Evolutionary conservation across 2,113 vertebrate genomes (phyloP).

Genomic region (Noctilio leporinus): DNA sequence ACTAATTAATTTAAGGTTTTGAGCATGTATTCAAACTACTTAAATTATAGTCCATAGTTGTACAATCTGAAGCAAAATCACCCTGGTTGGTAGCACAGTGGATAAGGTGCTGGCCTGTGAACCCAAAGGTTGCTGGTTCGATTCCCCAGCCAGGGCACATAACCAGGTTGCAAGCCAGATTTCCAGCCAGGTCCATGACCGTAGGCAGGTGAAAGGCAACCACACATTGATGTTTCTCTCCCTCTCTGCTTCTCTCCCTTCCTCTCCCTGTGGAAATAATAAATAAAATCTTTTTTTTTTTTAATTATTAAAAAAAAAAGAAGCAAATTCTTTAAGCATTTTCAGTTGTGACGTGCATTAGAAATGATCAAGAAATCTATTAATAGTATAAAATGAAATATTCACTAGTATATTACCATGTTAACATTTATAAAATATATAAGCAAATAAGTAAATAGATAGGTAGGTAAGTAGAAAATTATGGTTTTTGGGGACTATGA

Average conservation of each 20-base stretch:
- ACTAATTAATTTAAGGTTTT: background rate
- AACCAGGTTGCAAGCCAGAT: too few relatives aligned
- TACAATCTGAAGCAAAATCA: background rate
- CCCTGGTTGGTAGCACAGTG: too few relatives aligned
- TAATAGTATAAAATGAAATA: background rate
- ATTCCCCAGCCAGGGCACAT: too few relatives aligned
- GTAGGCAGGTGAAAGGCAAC: too few relatives aligned
- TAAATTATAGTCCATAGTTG: background rate
- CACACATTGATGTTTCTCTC: too few relatives aligned
- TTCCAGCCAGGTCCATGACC: too few relatives aligned
- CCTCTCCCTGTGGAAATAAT: too few relatives aligned
- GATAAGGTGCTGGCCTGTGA: too few relatives aligned
- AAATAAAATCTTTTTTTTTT: too few relatives aligned
- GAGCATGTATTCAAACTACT: background rate
- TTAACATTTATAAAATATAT: background rate
- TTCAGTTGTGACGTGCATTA: conserved; percentile 20
- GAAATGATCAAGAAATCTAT: background rate
- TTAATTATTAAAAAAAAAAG: too few relatives aligned
- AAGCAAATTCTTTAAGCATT: background rate
- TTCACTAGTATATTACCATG: background rate
- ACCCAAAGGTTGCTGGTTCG: too few relatives aligned
- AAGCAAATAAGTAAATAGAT: background rate
- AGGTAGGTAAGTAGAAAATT: background rate
- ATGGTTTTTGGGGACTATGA: background rate
- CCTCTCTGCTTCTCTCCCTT: too few relatives aligned